Percentiles rank a stretch among this genome's conserved stretches.
phyloP scores from a whole-genome alignment of 2,888 invertebrate genomes.

The Erebia epiphron region DNA sequence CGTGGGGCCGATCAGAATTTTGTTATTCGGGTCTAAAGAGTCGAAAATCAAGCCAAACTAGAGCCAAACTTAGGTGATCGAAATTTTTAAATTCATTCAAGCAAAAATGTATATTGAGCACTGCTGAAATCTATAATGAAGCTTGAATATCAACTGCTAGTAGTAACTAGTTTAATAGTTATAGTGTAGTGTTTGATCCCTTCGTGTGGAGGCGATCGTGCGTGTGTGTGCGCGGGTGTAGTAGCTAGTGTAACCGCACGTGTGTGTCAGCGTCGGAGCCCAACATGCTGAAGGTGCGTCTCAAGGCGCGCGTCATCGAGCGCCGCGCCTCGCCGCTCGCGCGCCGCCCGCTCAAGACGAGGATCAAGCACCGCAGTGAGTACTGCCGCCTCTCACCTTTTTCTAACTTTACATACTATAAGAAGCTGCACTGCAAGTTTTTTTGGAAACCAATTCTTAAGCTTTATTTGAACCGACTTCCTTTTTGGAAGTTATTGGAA shows the following conservation, averaged over 20 bases:
- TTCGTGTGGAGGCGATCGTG: conserved; percentile 10
- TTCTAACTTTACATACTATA: too few species aligned
- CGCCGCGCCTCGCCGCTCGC: conserved; percentile 96
- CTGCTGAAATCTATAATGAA: too few species aligned
- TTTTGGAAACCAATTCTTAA: too few species aligned
- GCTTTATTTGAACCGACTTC: too few species aligned
- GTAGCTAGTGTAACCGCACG: conserved; percentile 55
- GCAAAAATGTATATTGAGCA: neutral
- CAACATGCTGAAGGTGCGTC: conserved; percentile 96
- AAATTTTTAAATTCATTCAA: neutral
- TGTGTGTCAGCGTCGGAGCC: conserved; percentile 94
- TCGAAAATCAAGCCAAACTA: neutral
- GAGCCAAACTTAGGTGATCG: neutral
- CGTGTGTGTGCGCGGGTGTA: conserved; percentile 33
- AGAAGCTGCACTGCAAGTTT: too few species aligned
- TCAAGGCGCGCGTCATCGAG: conserved; percentile 97
- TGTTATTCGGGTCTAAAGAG: neutral
- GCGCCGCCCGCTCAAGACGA: conserved; percentile 89
- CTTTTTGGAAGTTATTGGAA: too few species aligned
- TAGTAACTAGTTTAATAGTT: too few species aligned
- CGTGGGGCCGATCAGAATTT: neutral
- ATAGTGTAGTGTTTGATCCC: neutral
- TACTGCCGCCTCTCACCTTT: conserved; percentile 46
- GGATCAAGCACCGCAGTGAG: conserved; percentile 85
- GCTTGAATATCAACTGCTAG: too few species aligned